A percentile compares a stretch with the other conserved stretches of the same genome.
phyloP scores from a whole-genome alignment of 2,797 vertebrate genomes.

The Oreochromis mossambicus region DNA sequence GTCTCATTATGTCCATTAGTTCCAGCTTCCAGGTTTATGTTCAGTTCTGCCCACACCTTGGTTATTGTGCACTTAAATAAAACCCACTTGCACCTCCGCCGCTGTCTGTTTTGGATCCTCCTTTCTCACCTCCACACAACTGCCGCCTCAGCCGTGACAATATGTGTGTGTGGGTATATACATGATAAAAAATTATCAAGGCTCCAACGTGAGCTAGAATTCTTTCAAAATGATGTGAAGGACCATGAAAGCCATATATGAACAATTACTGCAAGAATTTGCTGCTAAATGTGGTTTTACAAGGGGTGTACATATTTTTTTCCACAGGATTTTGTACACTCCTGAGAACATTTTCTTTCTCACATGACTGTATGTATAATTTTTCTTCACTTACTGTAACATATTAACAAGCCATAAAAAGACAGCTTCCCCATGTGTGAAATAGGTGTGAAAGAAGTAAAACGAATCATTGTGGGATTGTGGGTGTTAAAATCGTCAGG shows the following conservation, averaged over 20 bases:
- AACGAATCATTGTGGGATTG: neutral
- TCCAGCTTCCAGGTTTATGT: too few relatives aligned
- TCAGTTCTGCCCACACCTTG: too few relatives aligned
- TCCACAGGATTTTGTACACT: neutral
- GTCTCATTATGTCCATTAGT: too few relatives aligned
- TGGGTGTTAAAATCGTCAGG: neutral
- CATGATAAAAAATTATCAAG: too few relatives aligned
- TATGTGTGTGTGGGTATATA: too few relatives aligned
- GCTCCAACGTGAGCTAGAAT: too few relatives aligned
- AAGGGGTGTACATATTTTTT: neutral
- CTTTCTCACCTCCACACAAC: too few relatives aligned
- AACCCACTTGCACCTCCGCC: too few relatives aligned
- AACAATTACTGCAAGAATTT: fast-evolving
- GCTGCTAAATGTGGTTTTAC: neutral
- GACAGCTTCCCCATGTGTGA: fast-evolving
- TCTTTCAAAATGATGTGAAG: too few relatives aligned
- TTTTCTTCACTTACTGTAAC: neutral
- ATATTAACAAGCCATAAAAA: neutral
- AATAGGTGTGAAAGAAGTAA: neutral
- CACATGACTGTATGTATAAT: neutral
- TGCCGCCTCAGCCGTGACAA: too few relatives aligned
- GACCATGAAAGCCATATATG: neutral
- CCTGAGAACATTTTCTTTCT: neutral
- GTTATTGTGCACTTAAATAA: too few relatives aligned
- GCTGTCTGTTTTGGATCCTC: too few relatives aligned